Evolutionary conservation across 2,888 invertebrate genomes (phyloP).

Genomic region (Smittia aterrima): DNA sequence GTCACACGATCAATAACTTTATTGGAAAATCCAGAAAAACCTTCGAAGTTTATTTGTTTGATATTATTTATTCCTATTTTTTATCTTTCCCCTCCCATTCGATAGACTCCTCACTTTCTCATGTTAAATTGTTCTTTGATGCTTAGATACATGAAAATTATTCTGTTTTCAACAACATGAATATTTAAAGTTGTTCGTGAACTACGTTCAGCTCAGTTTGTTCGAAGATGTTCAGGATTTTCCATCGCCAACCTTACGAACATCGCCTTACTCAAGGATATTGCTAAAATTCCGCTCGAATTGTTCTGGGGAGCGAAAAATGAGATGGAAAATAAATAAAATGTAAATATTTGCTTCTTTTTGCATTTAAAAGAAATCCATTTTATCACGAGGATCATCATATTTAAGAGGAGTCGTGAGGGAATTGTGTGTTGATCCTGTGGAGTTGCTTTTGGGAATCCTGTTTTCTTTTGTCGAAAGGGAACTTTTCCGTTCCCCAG

Average conservation of each 20-base stretch:
- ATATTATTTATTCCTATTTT: conserved; percentile 35
- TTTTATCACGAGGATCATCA: conserved; percentile 40
- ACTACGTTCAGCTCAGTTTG: not conserved
- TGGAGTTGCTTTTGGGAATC: conserved; percentile 20
- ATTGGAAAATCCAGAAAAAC: conserved; percentile 1
- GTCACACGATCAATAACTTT: conserved; percentile 24
- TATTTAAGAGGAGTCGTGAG: conserved; percentile 15
- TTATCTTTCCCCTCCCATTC: not conserved
- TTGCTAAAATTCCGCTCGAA: no score
- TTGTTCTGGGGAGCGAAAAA: not conserved
- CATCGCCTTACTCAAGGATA: no score
- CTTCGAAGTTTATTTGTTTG: conserved; percentile 38
- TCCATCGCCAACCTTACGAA: no score
- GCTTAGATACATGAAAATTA: conserved; percentile 31
- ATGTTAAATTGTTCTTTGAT: conserved; percentile 30
- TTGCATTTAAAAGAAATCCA: conserved; percentile 36
- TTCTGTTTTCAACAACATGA: conserved; percentile 23
- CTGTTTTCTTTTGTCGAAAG: not conserved
- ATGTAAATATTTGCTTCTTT: conserved; percentile 41
- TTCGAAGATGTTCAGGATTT: not conserved
- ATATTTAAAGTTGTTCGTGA: not conserved
- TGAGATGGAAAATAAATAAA: conserved; percentile 24
- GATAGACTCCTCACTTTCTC: not conserved
- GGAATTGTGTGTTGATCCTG: conserved; percentile 39
- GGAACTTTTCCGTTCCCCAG: not conserved